These are phyloP conservation scores for Cheirogaleus medius DNA, from an alignment of 2,113 vertebrate species.

Conservation along the genomic window DNA sequence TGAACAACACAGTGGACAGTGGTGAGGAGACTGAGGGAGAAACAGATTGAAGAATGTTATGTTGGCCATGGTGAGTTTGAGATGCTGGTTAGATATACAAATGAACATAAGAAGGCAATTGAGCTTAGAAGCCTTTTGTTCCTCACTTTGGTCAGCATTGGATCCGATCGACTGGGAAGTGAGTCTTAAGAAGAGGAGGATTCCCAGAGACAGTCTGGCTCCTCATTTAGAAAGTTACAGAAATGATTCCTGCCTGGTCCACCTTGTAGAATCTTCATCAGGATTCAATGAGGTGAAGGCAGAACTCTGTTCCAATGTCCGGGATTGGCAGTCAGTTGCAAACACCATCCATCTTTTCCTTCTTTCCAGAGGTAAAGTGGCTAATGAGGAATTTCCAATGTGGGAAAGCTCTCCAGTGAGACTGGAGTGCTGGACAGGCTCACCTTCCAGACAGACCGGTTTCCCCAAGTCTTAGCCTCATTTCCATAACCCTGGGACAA, in stretches of 20 bases:
- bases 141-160: not conserved
- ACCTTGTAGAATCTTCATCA: not conserved
- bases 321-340: not conserved
- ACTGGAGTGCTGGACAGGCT: not conserved
- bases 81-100: not conserved
- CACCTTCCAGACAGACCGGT: not conserved
- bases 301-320: not conserved
- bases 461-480: not conserved
- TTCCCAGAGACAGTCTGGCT: not conserved
- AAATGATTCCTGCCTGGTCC: too few relatives aligned
- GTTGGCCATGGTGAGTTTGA: not conserved
- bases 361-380: not conserved
- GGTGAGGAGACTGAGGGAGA: not conserved
- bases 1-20: not conserved
- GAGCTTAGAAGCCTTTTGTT: not conserved
- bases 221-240: not conserved
- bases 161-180: not conserved
- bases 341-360: not conserved
- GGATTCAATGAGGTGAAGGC: not conserved
- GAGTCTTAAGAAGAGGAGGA: not conserved
- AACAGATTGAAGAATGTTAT: not conserved
- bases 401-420: not conserved
- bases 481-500: not conserved
- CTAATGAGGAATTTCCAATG: not conserved
- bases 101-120: not conserved